phyloP scores from a whole-genome alignment of 2,113 vertebrate species.

The Dromaius novaehollandiae region DNA sequence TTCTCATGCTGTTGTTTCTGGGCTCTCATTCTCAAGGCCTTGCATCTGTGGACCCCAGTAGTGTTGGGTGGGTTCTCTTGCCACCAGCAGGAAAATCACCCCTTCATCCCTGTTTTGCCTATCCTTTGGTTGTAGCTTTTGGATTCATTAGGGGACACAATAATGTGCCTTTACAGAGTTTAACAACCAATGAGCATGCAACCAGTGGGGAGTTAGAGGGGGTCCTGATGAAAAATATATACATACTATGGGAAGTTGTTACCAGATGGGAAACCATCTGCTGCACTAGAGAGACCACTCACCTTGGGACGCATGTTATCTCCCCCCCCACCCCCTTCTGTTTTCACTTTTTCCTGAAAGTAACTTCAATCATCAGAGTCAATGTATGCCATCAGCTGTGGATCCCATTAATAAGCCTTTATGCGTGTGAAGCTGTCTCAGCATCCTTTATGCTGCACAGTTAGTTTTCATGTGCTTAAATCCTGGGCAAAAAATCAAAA shows the following conservation, averaged over 20 bases:
- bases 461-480: not conserved
- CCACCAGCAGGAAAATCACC: not conserved
- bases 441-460: not conserved
- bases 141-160: not conserved
- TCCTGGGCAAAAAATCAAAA: not conserved
- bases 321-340: not conserved
- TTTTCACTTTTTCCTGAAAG: not conserved
- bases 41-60: not conserved
- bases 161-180: not conserved
- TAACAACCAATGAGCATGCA: not conserved
- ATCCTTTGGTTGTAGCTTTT: not conserved
- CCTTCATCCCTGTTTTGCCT: not conserved
- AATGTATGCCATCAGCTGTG: too few species aligned
- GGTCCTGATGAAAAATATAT: not conserved
- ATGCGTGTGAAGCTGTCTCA: not conserved
- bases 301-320: not conserved
- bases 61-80: not conserved
- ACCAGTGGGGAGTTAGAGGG: not conserved
- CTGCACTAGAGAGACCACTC: not conserved
- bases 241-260: not conserved
- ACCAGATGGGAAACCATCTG: accelerated
- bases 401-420: not conserved
- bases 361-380: not conserved
- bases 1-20: not conserved
- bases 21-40: not conserved